A percentile compares a stretch with the other conserved stretches of the same genome.
Conservation (phyloP, 2,113 vertebrate genomes). For the Balaeniceps rex region DNA sequence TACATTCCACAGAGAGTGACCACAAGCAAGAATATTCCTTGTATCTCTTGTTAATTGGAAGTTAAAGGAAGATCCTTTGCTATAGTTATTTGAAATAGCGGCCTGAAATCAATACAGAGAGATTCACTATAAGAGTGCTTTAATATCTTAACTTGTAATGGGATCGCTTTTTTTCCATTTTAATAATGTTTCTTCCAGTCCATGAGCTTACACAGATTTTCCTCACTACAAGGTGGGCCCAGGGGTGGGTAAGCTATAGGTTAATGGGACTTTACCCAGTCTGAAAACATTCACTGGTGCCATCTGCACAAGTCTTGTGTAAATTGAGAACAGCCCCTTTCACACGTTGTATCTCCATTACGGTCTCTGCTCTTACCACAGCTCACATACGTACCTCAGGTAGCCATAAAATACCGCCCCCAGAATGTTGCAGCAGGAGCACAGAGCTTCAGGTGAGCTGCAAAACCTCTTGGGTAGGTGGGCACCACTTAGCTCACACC, state of each 20-base stretch:
- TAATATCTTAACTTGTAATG: neutral
- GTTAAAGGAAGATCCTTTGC: neutral
- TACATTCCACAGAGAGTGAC: neutral
- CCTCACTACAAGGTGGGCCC: neutral
- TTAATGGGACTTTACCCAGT: neutral
- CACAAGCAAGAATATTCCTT: too few species aligned
- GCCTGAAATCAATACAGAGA: neutral
- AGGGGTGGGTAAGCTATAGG: neutral
- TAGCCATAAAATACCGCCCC: neutral
- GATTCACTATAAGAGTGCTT: neutral
- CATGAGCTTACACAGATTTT: neutral
- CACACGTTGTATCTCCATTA: neutral
- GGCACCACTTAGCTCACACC: neutral
- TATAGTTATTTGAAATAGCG: neutral
- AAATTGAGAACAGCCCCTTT: neutral
- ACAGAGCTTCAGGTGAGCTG: neutral
- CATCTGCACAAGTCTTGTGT: neutral
- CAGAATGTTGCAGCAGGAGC: neutral
- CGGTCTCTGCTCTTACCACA: neutral
- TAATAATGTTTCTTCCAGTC: neutral
- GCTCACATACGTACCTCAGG: neutral
- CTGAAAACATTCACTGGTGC: neutral
- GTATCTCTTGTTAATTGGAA: neutral
- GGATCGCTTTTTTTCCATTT: neutral
- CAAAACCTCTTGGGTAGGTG: neutral